These are phyloP conservation scores for Platalea minor DNA, from an alignment of 2,797 vertebrate genomes.

Conservation along the genomic window DNA sequence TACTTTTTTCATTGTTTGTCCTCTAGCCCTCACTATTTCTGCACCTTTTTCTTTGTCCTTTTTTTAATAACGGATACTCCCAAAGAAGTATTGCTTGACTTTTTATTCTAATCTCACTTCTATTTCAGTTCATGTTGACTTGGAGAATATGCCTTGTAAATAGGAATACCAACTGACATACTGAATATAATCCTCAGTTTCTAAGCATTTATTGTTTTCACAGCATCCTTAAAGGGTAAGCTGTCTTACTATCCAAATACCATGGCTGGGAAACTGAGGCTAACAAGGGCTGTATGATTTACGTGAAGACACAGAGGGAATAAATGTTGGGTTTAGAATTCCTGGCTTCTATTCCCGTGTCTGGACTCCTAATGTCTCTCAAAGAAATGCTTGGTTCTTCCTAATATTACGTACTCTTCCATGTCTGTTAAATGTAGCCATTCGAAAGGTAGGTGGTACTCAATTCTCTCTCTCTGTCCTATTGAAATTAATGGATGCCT, in stretches of 20 bases:
- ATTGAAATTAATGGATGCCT: conserved; percentile 53
- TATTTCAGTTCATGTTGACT: conserved; percentile 35
- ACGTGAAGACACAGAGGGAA: conserved; percentile 15
- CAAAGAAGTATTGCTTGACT: neutral
- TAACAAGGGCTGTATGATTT: conserved; percentile 34
- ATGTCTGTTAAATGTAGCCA: neutral
- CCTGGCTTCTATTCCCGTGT: conserved; percentile 7
- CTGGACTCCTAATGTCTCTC: neutral
- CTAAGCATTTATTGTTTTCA: conserved; percentile 44
- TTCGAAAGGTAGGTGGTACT: neutral
- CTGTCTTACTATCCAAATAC: conserved; percentile 41
- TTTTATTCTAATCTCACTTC: conserved; percentile 10
- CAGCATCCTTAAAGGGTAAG: conserved; percentile 56
- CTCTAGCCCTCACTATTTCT: neutral
- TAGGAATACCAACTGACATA: neutral
- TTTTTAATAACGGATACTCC: neutral
- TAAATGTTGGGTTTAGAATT: conserved; percentile 30
- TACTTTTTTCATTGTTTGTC: neutral
- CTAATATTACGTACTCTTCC: neutral
- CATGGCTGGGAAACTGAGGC: conserved; percentile 59
- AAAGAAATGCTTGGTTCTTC: conserved; percentile 12
- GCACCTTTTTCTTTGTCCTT: neutral
- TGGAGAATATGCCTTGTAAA: conserved; percentile 49
- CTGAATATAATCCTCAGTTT: conserved; percentile 44
- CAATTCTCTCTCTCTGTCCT: conserved; percentile 29